A percentile compares a stretch with the other conserved stretches of the same genome.
These are phyloP conservation scores for Vandiemenella viatica DNA, from an alignment of 2,888 invertebrate species.

Conservation along the genomic window DNA sequence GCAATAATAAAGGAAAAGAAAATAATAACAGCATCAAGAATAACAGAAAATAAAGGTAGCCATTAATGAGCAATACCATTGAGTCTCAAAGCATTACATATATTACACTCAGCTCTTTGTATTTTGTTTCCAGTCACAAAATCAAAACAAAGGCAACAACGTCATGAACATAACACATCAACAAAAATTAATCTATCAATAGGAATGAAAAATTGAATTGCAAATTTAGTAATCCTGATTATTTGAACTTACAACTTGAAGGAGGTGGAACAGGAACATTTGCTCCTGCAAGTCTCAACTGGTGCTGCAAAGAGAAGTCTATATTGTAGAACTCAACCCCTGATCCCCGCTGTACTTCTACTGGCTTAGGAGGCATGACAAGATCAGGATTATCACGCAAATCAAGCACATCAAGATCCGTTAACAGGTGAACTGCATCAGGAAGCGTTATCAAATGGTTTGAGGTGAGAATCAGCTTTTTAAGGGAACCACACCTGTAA, in stretches of 20 bases:
- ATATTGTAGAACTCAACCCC: conserved; percentile 94
- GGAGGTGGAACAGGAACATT: conserved; percentile 59
- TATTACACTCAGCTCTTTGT: no score
- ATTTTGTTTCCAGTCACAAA: no score
- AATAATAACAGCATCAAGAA: no score
- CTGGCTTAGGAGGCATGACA: conserved; percentile 94
- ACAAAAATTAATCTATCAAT: no score
- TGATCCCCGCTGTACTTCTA: conserved; percentile 57
- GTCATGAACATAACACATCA: no score
- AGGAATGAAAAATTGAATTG: no score
- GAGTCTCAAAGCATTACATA: no score
- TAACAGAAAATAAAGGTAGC: no score
- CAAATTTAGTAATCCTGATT: no score
- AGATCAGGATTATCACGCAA: conserved; percentile 86
- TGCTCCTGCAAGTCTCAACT: conserved; percentile 81
- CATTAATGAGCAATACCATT: no score
- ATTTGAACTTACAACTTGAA: conserved; percentile 48
- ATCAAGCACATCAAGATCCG: conserved; percentile 78
- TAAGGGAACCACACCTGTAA: conserved; percentile 77
- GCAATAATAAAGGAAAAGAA: no score
- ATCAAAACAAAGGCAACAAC: no score
- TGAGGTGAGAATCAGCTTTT: conserved; percentile 81
- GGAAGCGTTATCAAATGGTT: conserved; percentile 92
- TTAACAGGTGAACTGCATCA: conserved; percentile 89
- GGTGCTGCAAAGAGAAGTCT: conserved; percentile 93